Base-by-base conservation (phyloP, 2,113 vertebrate species). In the Zosterops lateralis region DNA sequence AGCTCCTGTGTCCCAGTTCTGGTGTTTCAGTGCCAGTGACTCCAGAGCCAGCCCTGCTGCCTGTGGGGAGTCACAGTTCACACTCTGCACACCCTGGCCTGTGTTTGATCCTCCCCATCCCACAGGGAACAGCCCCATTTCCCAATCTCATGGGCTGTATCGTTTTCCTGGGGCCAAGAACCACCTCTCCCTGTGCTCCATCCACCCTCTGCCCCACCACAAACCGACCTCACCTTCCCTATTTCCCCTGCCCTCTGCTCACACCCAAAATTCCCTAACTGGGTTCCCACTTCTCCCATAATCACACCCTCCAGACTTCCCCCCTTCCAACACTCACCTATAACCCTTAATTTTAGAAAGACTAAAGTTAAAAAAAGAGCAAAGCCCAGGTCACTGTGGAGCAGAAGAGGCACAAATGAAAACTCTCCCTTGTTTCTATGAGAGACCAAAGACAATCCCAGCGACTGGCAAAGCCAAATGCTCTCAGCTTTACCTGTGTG, bases 351-450 rank as follows among this genome's bases (percentile, higher is more conserved):
- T 68, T 75, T 62, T 9, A 10, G 44, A 70, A 73, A 62, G 18
- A 6, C 4, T 38, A 48, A 44, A 50, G 29, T 22, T 17, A 24
- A 65, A 22, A 22, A 21, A 42, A 7, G 14, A 54, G 1, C 9
- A 40, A 47, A 53, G 14, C 19, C 20, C 22, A 64, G 3, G 3
- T 71, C 31, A 22, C 45, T n/a, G 42, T 34, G 42, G 51, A 86
- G 29, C 58, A 93, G 50, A 83, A 62, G 10, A 73, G 47, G 32
- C 53, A 82, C 31, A 50, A 40, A 42, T 50, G 14, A 54, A 83
- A 90, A 29, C 32, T 58, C 28, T 54, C 53, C 51, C 45, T 0
- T 0, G 0, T 53, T 85, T 76, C 66, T 50, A 38, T 16, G 8
- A 70, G 47, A 29, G 15, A 82, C 22, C 8, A 50, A 53, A 91